phyloP scores from a whole-genome alignment of 2,113 vertebrate species.

The Perccottus glenii region DNA sequence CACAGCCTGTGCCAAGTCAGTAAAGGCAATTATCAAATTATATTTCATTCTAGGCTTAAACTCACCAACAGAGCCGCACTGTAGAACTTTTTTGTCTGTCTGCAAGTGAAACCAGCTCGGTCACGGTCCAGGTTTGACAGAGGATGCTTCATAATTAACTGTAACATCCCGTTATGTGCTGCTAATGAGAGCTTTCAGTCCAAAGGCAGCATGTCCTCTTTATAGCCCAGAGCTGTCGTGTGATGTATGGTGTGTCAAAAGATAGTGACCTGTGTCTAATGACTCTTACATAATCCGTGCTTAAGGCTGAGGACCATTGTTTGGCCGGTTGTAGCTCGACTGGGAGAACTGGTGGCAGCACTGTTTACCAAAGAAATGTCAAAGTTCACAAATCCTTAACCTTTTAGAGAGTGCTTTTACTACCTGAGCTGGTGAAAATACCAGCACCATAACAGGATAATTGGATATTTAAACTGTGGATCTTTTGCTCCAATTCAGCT shows the following conservation, averaged over 20 bases:
- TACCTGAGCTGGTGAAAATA: not conserved
- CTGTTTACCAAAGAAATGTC: conserved; percentile 33
- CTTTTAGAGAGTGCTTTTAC: not conserved
- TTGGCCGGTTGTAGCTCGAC: not conserved
- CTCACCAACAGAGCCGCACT: not conserved
- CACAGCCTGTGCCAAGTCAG: too few species aligned
- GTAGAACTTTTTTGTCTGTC: not conserved
- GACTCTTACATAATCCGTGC: conserved; percentile 23
- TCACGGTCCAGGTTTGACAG: not conserved
- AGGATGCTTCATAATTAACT: conserved; percentile 22
- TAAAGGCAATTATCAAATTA: too few species aligned
- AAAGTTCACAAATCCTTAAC: not conserved
- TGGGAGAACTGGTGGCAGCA: conserved; percentile 15
- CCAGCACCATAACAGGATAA: conserved; percentile 2
- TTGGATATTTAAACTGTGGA: conserved; percentile 9
- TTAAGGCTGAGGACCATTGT: not conserved
- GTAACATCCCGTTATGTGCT: conserved; percentile 48
- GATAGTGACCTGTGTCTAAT: conserved; percentile 39
- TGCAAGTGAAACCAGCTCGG: conserved; percentile 9
- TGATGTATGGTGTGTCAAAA: conserved; percentile 16
- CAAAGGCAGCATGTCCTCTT: conserved; percentile 16
- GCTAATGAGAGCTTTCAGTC: conserved; percentile 38
- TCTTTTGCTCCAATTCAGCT: too few species aligned
- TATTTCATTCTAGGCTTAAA: not conserved
- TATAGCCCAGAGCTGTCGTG: conserved; percentile 13